phyloP scores from a whole-genome alignment of 2,888 invertebrate species.

The Eueremaeus valkanovi region DNA sequence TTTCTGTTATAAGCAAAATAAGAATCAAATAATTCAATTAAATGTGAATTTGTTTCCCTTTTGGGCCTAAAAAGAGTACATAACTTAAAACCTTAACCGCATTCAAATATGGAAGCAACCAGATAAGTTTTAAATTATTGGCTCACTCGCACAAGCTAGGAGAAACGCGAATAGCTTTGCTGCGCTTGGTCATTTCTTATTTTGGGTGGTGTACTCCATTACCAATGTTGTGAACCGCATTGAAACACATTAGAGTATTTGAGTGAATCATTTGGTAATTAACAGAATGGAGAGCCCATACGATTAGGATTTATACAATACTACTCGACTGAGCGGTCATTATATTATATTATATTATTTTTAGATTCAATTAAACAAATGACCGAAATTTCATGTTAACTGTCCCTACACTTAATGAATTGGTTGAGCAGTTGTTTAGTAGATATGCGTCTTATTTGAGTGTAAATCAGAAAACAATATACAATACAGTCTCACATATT shows the following conservation, averaged over 20 bases:
- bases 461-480: not conserved
- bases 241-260: not conserved
- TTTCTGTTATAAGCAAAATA: too few relatives aligned
- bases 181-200: too few relatives aligned
- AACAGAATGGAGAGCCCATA: not conserved
- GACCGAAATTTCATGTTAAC: not conserved
- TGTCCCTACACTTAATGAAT: not conserved
- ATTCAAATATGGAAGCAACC: too few relatives aligned
- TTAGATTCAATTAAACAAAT: slow-evolving; percentile 12
- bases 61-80: too few relatives aligned
- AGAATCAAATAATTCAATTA: too few relatives aligned
- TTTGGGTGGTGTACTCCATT: not conserved
- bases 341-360: not conserved
- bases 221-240: not conserved
- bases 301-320: not conserved
- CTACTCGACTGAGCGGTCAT: not conserved
- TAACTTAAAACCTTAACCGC: too few relatives aligned
- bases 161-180: too few relatives aligned
- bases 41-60: too few relatives aligned
- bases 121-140: too few relatives aligned
- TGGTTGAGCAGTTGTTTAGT: not conserved
- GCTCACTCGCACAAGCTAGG: too few relatives aligned
- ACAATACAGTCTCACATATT: not conserved
- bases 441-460: not conserved
- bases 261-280: not conserved